Evolutionary conservation across 2,888 invertebrate species (phyloP).

Genomic region (Agrochola lota): DNA sequence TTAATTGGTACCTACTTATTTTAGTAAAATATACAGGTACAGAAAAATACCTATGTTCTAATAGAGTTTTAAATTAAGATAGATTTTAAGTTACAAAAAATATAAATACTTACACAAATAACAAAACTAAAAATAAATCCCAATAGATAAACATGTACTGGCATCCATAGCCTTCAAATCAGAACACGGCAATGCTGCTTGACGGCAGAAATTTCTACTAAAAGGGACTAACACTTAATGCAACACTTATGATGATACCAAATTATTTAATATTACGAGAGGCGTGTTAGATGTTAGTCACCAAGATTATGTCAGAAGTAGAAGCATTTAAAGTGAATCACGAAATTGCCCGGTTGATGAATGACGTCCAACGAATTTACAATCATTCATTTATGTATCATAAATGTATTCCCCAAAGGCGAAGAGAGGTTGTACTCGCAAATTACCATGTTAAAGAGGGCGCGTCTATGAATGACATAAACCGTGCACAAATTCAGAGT

Average conservation of each 20-base stretch:
- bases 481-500: not conserved
- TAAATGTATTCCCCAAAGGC: not conserved
- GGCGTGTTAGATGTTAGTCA: conserved; percentile 14
- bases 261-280: not conserved
- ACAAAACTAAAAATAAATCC: not conserved
- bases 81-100: no score
- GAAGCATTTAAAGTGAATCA: conserved; percentile 15
- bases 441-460: not conserved
- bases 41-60: no score
- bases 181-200: not conserved
- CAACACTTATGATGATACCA: not conserved
- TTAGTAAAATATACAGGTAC: no score
- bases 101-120: no score
- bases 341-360: not conserved
- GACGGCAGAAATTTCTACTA: not conserved
- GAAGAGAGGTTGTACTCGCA: not conserved
- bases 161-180: not conserved
- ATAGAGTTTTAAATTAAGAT: no score
- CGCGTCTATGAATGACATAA: no score
- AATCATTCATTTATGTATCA: not conserved
- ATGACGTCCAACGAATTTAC: conserved; percentile 2
- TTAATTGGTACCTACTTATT: no score
- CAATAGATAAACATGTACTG: not conserved
- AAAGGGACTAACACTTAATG: not conserved
- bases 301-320: not conserved